These are phyloP conservation scores for Ethmia dodecea DNA, from an alignment of 2,888 invertebrate species.

Conservation along the genomic window DNA sequence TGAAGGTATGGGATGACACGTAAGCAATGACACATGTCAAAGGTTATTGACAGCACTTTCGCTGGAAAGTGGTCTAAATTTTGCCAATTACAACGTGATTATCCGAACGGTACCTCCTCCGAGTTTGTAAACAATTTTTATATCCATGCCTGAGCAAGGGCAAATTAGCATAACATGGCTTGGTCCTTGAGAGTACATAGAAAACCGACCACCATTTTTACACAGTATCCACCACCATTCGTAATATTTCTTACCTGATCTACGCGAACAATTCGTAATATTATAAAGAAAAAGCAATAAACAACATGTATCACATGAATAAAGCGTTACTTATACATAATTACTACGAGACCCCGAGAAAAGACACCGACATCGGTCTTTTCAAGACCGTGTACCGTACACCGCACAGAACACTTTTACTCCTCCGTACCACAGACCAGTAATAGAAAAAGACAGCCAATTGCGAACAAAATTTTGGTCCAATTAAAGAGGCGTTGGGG, in stretches of 20 bases:
- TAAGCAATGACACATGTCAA: slow-evolving; percentile 78
- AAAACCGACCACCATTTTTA: slow-evolving; percentile 6
- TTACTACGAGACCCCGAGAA: slow-evolving; percentile 2
- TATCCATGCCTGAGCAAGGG: too few relatives aligned
- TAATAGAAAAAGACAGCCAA: too few relatives aligned
- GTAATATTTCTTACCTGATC: slow-evolving; percentile 8
- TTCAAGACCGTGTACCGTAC: too few relatives aligned
- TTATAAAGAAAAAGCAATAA: neutral
- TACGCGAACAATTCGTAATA: slow-evolving; percentile 3
- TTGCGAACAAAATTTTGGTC: too few relatives aligned
- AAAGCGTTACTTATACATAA: slow-evolving; percentile 5
- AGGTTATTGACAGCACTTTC: slow-evolving; percentile 72
- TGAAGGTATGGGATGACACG: slow-evolving; percentile 62
- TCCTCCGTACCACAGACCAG: too few relatives aligned
- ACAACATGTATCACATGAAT: slow-evolving; percentile 2
- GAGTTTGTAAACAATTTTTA: too few relatives aligned
- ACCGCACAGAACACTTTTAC: too few relatives aligned
- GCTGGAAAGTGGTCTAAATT: slow-evolving; percentile 25
- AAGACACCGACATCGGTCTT: too few relatives aligned
- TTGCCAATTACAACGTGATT: neutral
- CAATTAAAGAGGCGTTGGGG: too few relatives aligned
- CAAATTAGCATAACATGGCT: too few relatives aligned
- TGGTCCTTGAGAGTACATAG: too few relatives aligned
- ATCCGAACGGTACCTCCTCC: too few relatives aligned
- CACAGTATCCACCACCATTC: neutral